Percentiles rank a stretch among this genome's conserved stretches.
These are phyloP conservation scores for Drosophila suzukii DNA, from an alignment of 1,140 invertebrate genomes.

Conservation along the genomic window DNA sequence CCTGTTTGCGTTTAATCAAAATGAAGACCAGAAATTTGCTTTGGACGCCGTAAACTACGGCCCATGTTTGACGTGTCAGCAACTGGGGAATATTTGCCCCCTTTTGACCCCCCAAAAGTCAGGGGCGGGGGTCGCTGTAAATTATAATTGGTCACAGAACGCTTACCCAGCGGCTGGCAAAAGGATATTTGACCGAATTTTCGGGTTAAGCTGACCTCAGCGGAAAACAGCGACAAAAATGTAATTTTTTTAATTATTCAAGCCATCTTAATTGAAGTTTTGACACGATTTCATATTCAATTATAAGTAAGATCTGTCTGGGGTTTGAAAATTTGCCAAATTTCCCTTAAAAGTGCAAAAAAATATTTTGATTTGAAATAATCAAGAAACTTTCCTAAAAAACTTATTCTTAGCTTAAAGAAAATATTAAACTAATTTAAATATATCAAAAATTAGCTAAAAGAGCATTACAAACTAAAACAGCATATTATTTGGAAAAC, in stretches of 20 bases:
- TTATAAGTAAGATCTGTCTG: too few relatives aligned
- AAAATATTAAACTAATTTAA: too few relatives aligned
- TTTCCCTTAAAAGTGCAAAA: neutral
- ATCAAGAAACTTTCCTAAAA: too few relatives aligned
- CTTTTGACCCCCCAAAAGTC: neutral
- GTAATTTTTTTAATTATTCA: conserved; percentile 1
- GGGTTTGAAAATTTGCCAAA: neutral
- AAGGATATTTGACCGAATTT: conserved; percentile 1
- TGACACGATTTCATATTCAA: neutral
- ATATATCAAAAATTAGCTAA: too few relatives aligned
- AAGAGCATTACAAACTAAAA: too few relatives aligned
- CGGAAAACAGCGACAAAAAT: neutral
- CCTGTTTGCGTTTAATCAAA: conserved; percentile 80
- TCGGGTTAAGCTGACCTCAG: conserved; percentile 2
- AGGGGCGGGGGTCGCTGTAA: conserved; percentile 12
- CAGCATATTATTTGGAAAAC: too few relatives aligned
- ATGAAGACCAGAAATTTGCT: conserved; percentile 57
- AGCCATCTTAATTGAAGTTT: neutral
- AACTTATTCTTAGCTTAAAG: too few relatives aligned
- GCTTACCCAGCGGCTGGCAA: conserved; percentile 26
- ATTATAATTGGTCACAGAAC: conserved; percentile 42
- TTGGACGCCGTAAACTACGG: conserved; percentile 28
- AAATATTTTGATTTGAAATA: too few relatives aligned
- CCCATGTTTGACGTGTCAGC: conserved; percentile 39
- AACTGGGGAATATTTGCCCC: conserved; percentile 14